Evolutionary conservation across 2,113 vertebrate species (phyloP), one percentile per base, ranked within the genome.

Genomic region (Nerophis lumbriciformis): DNA sequence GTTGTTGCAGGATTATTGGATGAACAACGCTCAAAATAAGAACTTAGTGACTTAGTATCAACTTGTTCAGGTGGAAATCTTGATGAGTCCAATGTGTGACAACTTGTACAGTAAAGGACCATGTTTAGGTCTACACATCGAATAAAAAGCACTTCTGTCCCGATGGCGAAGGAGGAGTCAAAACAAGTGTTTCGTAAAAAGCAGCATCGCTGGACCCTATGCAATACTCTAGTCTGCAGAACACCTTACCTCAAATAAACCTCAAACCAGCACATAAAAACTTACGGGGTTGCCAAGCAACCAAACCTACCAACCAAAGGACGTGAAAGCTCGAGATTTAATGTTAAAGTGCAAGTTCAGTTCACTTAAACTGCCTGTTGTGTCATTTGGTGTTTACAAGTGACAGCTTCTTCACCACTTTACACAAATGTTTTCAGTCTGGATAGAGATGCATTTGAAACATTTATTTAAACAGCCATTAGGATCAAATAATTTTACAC

Each of bases 211-310:
- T 42, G 10, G 5, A 12, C 11, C 42, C 9, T 45, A 2, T 45
- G 42, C 53, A 36, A 37, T 15, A 15, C 13, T 55, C 1, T 37
- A 28, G 28, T 37, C 11, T 14, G 49, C 35, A 37, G 36, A 8
- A 35, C 66, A 53, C 44, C 59, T 73, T 53, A 71, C 65, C 71
- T 75, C 52, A 63, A 39, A 71, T 66, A 69, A 75, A 79, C 79
- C 63, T 59, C 62, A 37, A 7, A 61, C 56, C 63, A 14, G 68
- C 66, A 69, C 57, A 65, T 59, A 71, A 80, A 79, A 80, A 79
- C 52, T 65, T 79, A 42, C 28, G 66, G 69, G 54, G 87, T 87
- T 88, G 78, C 88, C 61, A 71, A 63, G 85, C 83, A 87, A 87
- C 84, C 68, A 66, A 61, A 72, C 76, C 72, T 16, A 19, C 54